Base-by-base conservation (phyloP, 2,113 vertebrate species). In the Corapipo altera region DNA sequence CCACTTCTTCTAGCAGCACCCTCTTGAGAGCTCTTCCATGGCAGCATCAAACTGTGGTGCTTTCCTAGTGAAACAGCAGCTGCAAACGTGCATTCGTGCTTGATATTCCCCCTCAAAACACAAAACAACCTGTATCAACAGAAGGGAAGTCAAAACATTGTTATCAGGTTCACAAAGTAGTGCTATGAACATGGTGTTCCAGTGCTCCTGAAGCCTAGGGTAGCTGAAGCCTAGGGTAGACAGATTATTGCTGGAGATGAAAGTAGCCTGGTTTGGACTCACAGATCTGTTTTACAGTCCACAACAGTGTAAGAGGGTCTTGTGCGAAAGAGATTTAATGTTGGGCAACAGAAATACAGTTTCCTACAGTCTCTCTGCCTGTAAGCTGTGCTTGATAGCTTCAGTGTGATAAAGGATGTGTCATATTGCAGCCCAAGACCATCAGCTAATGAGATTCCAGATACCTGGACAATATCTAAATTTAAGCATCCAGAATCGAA, bases 21-120 rank as follows among this genome's bases (percentile, higher is more conserved):
- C 2, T 0, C 62, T 57, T 27, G 16, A 24, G 26, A 59, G 46
- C 49, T 58, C 49, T 66, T 59, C 41, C 21, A 0, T 8, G n/a
- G 39, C 35, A 55, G 44, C 43, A 32, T 51, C 62, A 62, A 57
- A 70, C 27, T 32, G 44, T 15, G 15, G 26, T 48, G 54, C 17
- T 81, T 43, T 58, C 59, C 43, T 7, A 8, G 46, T 28, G 57
- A 41, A 91, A 44, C 41, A 67, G 37, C 52, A 71, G 39, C 79
- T 71, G 49, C 55, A 32, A 20, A 28, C 28, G 26, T 1, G 5
- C 44, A 9, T 30, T 71, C 43, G 0, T 12, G 59, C 12, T 39
- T 9, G 9, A 23, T 16, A 37, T 39, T 37, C 64, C 27, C 58
- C 43, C 52, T 71, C 23, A 55, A 87, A 86, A 64, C 6, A 7